Evolutionary conservation across 2,888 invertebrate species (phyloP).

Genomic region (Lasioglossum morio): DNA sequence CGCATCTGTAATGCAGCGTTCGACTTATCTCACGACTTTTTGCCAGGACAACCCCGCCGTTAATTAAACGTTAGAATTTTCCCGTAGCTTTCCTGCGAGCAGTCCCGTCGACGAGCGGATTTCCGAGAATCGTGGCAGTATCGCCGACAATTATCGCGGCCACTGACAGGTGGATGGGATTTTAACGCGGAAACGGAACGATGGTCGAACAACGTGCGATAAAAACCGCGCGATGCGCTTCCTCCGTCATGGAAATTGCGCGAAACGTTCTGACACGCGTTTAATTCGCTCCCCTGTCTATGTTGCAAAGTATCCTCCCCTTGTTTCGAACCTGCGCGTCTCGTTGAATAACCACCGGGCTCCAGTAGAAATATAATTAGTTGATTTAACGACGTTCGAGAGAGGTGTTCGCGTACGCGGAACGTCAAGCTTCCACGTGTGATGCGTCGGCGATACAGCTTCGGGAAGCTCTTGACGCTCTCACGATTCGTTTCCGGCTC

Average conservation of each 20-base stretch:
- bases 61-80: constrained; percentile 47
- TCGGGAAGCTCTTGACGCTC: constrained; percentile 8
- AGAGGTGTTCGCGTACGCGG: constrained; percentile 51
- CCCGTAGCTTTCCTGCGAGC: constrained; percentile 29
- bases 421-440: constrained; percentile 32
- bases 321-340: neutral
- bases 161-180: constrained; percentile 64
- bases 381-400: constrained; percentile 44
- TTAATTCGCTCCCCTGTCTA: constrained; percentile 44
- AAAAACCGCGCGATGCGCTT: constrained; percentile 20
- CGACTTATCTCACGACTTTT: constrained; percentile 10
- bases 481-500: constrained; percentile 24
- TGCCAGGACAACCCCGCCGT: neutral
- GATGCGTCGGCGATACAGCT: neutral
- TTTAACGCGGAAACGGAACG: constrained; percentile 54
- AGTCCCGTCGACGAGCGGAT: constrained; percentile 34
- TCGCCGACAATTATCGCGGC: constrained; percentile 60
- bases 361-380: constrained; percentile 50
- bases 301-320: constrained; percentile 10
- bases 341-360: constrained; percentile 46
- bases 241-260: constrained; percentile 56
- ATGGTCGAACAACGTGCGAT: neutral
- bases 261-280: constrained; percentile 58
- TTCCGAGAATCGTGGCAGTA: constrained; percentile 49
- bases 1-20: neutral